Percentiles rank a stretch among this genome's conserved stretches.
Evolutionary conservation across 2,797 vertebrate genomes (phyloP).

Genomic region (Psittacula derbiana): DNA sequence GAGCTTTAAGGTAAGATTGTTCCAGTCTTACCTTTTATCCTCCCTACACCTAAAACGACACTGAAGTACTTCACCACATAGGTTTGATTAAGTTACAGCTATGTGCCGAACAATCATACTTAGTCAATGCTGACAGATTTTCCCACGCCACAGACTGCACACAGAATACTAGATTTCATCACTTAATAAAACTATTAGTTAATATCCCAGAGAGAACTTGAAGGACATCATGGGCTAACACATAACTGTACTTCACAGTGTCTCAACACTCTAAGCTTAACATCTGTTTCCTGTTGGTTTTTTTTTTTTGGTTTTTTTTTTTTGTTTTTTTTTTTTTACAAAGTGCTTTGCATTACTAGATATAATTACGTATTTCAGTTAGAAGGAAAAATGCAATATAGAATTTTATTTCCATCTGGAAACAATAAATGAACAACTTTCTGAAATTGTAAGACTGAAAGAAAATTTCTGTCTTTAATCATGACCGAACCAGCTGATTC

Average conservation of each 20-base stretch:
- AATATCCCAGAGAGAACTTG: not conserved
- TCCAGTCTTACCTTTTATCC: not conserved
- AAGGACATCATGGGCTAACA: not conserved
- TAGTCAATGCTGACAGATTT: conserved; percentile 5
- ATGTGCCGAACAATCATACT: not conserved
- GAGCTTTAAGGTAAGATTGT: not conserved
- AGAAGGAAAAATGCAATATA: conserved; percentile 9
- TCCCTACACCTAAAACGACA: not conserved
- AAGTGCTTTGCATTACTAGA: conserved; percentile 28
- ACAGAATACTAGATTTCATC: conserved; percentile 29
- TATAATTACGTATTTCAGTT: conserved; percentile 29
- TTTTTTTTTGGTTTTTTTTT: not conserved
- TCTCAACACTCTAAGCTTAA: not conserved
- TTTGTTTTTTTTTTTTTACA: not conserved
- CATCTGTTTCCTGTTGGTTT: conserved; percentile 39
- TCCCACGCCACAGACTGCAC: not conserved
- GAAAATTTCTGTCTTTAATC: conserved; percentile 53
- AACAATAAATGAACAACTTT: conserved; percentile 44
- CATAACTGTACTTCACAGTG: not conserved
- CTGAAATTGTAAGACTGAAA: conserved; percentile 20
- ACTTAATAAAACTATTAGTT: conserved; percentile 51
- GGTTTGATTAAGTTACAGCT: not conserved
- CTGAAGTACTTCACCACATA: not conserved
- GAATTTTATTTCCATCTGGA: conserved; percentile 54
- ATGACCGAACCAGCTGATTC: conserved; percentile 28